phyloP scores from a whole-genome alignment of 2,797 vertebrate genomes.

The Danio kyathit region DNA sequence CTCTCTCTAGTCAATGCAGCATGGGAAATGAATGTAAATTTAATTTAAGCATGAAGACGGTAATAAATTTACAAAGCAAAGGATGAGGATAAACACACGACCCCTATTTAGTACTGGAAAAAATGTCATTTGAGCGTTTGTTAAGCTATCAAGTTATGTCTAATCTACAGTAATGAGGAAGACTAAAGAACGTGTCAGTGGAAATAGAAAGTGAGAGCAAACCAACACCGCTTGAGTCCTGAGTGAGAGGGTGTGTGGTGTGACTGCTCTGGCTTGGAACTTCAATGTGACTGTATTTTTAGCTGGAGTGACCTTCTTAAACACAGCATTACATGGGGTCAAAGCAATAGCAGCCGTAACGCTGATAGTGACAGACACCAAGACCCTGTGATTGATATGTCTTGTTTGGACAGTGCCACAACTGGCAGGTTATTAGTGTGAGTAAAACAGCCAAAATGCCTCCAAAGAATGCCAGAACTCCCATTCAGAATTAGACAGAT shows the following conservation, averaged over 20 bases:
- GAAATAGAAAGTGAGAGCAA: conserved; percentile 48
- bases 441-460: conserved; percentile 19
- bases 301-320: conserved; percentile 48
- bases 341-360: conserved; percentile 20
- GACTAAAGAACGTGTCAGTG: conserved; percentile 39
- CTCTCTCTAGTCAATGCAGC: neutral
- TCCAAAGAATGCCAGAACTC: neutral
- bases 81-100: conserved; percentile 4
- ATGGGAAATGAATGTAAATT: neutral
- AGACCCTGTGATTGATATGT: conserved; percentile 19
- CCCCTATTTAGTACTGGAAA: neutral
- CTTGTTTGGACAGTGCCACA: conserved; percentile 21
- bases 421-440: conserved; percentile 12
- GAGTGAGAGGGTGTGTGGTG: neutral
- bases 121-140: conserved; percentile 31
- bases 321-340: conserved; percentile 12
- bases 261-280: conserved; percentile 28
- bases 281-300: conserved; percentile 37
- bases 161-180: conserved; percentile 37
- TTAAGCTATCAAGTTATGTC: conserved; percentile 47
- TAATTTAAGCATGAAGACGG: neutral
- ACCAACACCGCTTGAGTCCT: conserved; percentile 36
- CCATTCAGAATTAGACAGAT: neutral
- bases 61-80: conserved; percentile 5
- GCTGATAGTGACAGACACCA: conserved; percentile 24